Percentiles rank a stretch among this genome's conserved stretches.
phyloP scores from a whole-genome alignment of 2,888 invertebrate species.

The Acanthosepion pharaonis region DNA sequence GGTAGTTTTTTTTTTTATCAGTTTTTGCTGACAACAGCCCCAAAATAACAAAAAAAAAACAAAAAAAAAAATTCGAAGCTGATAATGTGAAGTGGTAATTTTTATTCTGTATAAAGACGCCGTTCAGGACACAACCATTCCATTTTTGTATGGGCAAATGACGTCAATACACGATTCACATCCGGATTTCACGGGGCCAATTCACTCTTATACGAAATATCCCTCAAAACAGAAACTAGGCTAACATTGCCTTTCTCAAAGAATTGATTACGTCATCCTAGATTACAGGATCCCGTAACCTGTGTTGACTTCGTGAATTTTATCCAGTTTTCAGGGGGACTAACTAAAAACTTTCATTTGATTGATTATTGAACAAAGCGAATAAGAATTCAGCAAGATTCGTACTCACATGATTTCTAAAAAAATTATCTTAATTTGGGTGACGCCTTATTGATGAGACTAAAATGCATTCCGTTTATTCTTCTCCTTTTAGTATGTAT shows the following conservation, averaged over 20 bases:
- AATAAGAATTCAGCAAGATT: no score
- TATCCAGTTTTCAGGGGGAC: neutral
- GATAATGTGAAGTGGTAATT: neutral
- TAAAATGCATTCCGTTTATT: no score
- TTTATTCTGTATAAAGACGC: neutral
- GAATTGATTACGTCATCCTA: neutral
- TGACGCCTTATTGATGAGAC: no score
- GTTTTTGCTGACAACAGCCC: no score
- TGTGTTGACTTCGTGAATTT: neutral
- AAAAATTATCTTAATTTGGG: no score
- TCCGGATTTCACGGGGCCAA: neutral
- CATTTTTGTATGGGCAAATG: neutral
- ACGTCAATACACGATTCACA: neutral
- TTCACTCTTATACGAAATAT: neutral
- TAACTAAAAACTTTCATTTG: no score
- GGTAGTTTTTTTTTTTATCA: no score
- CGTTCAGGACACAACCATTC: neutral
- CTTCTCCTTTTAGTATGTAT: no score
- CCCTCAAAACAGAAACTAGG: neutral
- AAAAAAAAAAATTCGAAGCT: neutral
- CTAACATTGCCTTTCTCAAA: neutral
- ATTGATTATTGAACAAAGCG: no score
- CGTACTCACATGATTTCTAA: no score
- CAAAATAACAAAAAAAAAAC: neutral
- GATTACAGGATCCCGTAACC: neutral